A percentile compares a stretch with the other conserved stretches of the same genome.
phyloP scores from a whole-genome alignment of 1,140 invertebrate species.

The Orchesella cincta region DNA sequence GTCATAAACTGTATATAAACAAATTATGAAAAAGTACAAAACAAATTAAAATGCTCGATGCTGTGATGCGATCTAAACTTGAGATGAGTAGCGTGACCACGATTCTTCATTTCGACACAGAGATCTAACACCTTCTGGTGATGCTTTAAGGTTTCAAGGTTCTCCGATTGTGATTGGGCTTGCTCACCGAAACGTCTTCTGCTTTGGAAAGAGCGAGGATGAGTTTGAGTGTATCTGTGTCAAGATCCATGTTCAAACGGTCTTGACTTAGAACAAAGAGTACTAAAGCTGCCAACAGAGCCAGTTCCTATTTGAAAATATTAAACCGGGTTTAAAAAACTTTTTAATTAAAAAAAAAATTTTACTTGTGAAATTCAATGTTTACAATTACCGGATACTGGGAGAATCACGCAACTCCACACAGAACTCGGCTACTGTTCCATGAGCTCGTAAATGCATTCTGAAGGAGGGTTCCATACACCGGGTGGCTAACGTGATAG shows the following conservation, averaged over 20 bases:
- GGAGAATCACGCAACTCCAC: slow-evolving; percentile 88
- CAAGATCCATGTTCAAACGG: slow-evolving; percentile 93
- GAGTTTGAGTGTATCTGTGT: slow-evolving; percentile 89
- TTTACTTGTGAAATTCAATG: no score
- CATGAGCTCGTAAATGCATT: slow-evolving; percentile 96
- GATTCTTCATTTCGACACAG: slow-evolving; percentile 87
- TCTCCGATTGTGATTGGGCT: slow-evolving; percentile 60
- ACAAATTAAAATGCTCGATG: no score
- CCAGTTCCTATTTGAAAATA: no score
- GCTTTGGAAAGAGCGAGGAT: slow-evolving; percentile 93
- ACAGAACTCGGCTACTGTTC: slow-evolving; percentile 93
- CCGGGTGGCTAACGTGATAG: slow-evolving; percentile 87
- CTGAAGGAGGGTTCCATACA: slow-evolving; percentile 93
- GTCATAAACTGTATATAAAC: no score
- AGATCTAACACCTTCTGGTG: slow-evolving; percentile 82
- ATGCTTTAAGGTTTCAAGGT: slow-evolving; percentile 76
- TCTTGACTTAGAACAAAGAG: slow-evolving; percentile 97
- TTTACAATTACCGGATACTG: no score
- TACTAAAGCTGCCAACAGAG: slow-evolving; percentile 90
- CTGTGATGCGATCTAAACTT: slow-evolving; percentile 90
- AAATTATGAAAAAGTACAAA: no score
- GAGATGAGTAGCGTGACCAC: slow-evolving; percentile 86
- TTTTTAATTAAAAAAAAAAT: no score
- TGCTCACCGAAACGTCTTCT: slow-evolving; percentile 59
- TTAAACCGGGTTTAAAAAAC: no score